A percentile compares a stretch with the other conserved stretches of the same genome.
These are phyloP conservation scores for Ptilorrhoa leucosticta DNA, from an alignment of 2,113 vertebrate genomes.

Conservation along the genomic window DNA sequence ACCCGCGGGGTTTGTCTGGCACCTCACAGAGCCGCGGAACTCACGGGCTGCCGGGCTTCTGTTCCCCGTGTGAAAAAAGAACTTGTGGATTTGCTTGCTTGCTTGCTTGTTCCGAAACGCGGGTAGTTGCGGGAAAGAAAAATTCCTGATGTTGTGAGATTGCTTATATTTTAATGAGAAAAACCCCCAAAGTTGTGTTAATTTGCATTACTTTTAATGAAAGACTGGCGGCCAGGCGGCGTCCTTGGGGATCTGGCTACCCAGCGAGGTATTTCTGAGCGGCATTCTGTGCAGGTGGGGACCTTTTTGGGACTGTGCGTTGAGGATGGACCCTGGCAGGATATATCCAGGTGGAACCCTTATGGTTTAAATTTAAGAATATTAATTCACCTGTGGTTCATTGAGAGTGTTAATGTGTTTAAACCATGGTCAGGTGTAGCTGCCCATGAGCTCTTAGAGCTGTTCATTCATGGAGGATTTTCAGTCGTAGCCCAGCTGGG, in stretches of 20 bases:
- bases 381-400: accelerated
- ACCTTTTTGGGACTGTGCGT: accelerated
- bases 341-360: accelerated
- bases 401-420: accelerated
- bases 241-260: not conserved
- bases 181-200: not conserved
- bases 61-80: not conserved
- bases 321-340: not conserved
- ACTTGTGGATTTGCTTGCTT: not conserved
- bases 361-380: accelerated
- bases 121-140: not conserved
- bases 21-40: accelerated
- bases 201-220: not conserved
- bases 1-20: not conserved
- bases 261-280: accelerated
- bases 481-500: accelerated
- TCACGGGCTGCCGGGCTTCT: not conserved
- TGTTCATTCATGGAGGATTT: not conserved
- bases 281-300: not conserved
- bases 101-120: accelerated
- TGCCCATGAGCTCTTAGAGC: not conserved
- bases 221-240: not conserved
- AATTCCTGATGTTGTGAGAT: too few species aligned
- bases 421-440: accelerated
- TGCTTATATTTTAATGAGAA: not conserved